Conservation (phyloP, 2,888 invertebrate genomes). For the Rhopalosiphum nymphaeae region DNA sequence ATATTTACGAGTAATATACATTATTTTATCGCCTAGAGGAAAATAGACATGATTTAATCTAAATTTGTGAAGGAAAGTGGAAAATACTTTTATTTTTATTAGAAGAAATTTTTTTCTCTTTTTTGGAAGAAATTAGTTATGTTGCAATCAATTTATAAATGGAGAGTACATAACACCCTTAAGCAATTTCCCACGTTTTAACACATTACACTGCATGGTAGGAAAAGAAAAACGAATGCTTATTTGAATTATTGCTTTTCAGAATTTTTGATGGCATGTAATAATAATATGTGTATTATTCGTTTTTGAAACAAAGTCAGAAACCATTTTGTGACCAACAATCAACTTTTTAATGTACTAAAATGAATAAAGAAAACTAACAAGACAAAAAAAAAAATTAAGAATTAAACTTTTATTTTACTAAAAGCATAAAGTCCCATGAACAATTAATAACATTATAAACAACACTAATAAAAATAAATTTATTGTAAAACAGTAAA, state of each 20-base stretch:
- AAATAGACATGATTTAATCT: background rate
- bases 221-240: background rate
- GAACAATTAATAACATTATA: background rate
- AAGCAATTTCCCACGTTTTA: background rate
- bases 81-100: background rate
- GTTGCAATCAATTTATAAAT: background rate
- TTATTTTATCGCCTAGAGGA: background rate
- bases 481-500: background rate
- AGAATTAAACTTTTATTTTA: background rate
- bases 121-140: too few relatives aligned
- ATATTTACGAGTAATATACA: too few relatives aligned
- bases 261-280: background rate
- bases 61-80: background rate
- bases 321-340: background rate
- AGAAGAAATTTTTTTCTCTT: background rate
- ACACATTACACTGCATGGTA: accelerated
- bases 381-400: background rate
- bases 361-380: background rate
- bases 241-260: background rate
- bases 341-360: background rate
- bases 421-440: background rate
- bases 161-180: background rate
- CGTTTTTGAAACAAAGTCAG: background rate
- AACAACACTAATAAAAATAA: background rate
- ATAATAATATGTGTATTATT: background rate